A percentile compares a stretch with the other conserved stretches of the same genome.
These are phyloP conservation scores for Coelopa pilipes DNA, from an alignment of 2,888 invertebrate genomes.

Conservation along the genomic window DNA sequence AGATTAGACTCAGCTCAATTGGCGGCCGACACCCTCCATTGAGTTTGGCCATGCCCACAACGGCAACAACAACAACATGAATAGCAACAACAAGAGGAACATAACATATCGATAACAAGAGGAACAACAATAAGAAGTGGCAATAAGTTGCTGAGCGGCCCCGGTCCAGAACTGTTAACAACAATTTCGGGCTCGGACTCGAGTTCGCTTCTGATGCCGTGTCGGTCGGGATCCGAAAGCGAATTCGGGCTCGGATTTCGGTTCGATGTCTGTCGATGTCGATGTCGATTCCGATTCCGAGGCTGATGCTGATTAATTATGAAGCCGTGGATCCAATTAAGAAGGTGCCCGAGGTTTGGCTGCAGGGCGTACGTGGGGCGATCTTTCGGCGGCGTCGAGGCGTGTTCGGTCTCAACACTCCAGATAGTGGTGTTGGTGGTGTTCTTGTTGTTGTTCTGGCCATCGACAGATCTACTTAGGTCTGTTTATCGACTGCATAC, in stretches of 20 bases:
- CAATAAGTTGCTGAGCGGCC: not conserved
- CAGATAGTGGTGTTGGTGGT: not conserved
- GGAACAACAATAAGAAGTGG: slow-evolving; percentile 4
- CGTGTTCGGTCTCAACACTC: not conserved
- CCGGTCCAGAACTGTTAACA: not conserved
- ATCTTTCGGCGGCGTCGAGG: not conserved
- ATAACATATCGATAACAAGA: not conserved
- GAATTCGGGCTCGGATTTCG: no score
- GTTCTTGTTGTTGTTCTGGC: slow-evolving; percentile 7
- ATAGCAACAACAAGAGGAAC: not conserved
- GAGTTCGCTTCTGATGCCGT: no score
- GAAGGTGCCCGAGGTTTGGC: slow-evolving; percentile 1
- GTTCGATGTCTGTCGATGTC: no score
- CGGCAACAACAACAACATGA: not conserved
- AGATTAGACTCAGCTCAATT: no score
- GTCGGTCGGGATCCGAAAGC: no score
- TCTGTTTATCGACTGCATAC: not conserved
- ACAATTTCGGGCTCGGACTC: not conserved
- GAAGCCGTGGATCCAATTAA: slow-evolving; percentile 24
- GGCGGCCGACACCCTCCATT: no score
- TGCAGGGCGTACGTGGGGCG: not conserved
- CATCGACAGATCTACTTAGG: no score
- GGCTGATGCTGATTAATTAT: slow-evolving; percentile 5
- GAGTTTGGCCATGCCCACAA: no score
- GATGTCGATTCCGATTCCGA: no score